These are phyloP conservation scores for Helicoverpa zea DNA, from an alignment of 1,140 invertebrate genomes.

Conservation along the genomic window DNA sequence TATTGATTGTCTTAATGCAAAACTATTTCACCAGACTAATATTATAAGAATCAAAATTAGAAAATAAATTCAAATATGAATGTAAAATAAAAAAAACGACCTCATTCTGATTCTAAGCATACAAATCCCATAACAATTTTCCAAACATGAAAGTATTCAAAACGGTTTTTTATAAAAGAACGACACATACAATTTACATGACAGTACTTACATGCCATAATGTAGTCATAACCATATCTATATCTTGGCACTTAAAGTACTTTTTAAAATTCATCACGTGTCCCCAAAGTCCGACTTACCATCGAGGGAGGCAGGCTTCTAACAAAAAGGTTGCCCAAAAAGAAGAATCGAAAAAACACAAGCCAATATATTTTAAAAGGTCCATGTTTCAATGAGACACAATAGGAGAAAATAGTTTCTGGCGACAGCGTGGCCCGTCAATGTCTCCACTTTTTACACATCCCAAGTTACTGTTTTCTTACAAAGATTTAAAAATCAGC, in stretches of 20 bases:
- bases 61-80: constrained; percentile 8
- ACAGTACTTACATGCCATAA: constrained; percentile 69
- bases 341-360: constrained; percentile 72
- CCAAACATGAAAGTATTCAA: constrained; percentile 56
- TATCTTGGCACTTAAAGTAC: constrained; percentile 71
- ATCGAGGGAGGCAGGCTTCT: constrained; percentile 73
- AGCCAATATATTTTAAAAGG: constrained; percentile 78
- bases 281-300: constrained; percentile 65
- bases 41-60: too few species aligned
- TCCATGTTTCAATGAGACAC: constrained; percentile 73
- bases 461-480: constrained; percentile 30
- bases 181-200: constrained; percentile 69
- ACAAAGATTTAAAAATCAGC: background rate
- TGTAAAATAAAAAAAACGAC: constrained; percentile 41
- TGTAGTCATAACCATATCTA: constrained; percentile 75
- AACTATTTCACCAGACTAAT: too few species aligned
- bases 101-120: constrained; percentile 50
- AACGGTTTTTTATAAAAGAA: constrained; percentile 61
- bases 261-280: constrained; percentile 84
- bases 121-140: constrained; percentile 58
- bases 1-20: too few species aligned
- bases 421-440: constrained; percentile 64
- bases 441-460: constrained; percentile 44
- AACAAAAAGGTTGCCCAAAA: constrained; percentile 69
- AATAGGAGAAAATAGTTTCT: constrained; percentile 77